Conservation (phyloP, 2,888 invertebrate species). For the Apodemia duryi region DNA sequence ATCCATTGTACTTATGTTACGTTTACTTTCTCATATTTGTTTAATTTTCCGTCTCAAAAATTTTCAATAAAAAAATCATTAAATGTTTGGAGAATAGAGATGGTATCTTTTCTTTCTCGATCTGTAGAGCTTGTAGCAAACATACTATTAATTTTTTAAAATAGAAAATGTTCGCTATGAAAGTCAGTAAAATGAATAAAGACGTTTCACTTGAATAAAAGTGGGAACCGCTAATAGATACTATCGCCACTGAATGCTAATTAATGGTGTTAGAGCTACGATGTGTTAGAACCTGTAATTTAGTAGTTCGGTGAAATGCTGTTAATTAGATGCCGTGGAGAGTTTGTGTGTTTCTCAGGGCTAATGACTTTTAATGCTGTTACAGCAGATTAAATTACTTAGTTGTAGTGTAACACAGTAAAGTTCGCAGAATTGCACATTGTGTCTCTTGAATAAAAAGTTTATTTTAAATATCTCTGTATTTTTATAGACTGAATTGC, state of each 20-base stretch:
- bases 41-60: too few species aligned
- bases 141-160: not conserved
- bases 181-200: not conserved
- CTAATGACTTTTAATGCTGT: conserved; percentile 18
- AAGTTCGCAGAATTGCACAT: too few species aligned
- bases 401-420: not conserved
- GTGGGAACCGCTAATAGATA: conserved; percentile 25
- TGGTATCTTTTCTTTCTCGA: too few species aligned
- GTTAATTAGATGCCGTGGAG: conserved; percentile 29
- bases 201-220: conserved; percentile 1
- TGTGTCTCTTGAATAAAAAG: not conserved
- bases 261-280: conserved; percentile 28
- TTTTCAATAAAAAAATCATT: too few species aligned
- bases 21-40: too few species aligned
- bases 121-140: too few species aligned
- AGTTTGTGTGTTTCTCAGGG: conserved; percentile 18
- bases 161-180: not conserved
- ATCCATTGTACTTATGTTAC: too few species aligned
- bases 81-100: too few species aligned
- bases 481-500: too few species aligned
- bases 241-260: conserved; percentile 28
- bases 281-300: conserved; percentile 32
- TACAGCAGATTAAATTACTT: not conserved
- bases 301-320: conserved; percentile 28
- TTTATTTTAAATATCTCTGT: too few species aligned